Evolutionary conservation across 2,113 vertebrate species (phyloP), one percentile per base, ranked within the genome.

Genomic region (Cepphus grylle): DNA sequence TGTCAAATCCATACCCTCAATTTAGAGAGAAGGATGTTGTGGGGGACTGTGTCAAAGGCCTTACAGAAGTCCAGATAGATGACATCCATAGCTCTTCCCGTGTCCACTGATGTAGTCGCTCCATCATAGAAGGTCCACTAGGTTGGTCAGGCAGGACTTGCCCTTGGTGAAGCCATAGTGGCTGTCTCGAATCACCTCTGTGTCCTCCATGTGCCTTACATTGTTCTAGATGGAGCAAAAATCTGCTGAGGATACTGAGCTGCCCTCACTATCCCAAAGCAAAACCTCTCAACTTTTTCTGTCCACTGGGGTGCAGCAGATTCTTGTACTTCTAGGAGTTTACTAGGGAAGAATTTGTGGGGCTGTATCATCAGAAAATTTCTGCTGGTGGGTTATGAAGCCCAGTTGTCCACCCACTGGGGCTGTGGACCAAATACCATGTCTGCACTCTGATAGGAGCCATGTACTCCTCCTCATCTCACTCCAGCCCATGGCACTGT

Each of bases 231-330:
- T 43, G 55, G 56, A 81, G 47, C 14, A 45, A 76, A 93, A 91
- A 10, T 81, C 34, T 56, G 8, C 38, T 67, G 58, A 50, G 27
- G 17, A 16, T 62, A 52, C 30, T 47, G 53, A 87, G 22, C 55
- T 4, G 2, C 11, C 32, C 25, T 50, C 15, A 25, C 15, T 72
- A 8, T 62, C 36, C 47, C 81, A 23, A 78, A 62, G 45, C 40
- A 71, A 81, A 92, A 77, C 30, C 5, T 47, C 55, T 77, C 40
- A 20, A 19, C 16, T 11, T 20, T 43, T 78, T 81, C 40, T 58
- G 53, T 40, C 36, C 65, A 8, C 8, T n/a, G 47, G 53, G 14
- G 5, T 56, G 14, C 1, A 1, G 19, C 2, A 1, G 43, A 50
- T 25, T 43, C 34, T 36, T 52, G 18, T n/a, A 49, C 52, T 73